Evolutionary conservation across 2,797 vertebrate species (phyloP).

Genomic region (Sebastes taczanowskii): DNA sequence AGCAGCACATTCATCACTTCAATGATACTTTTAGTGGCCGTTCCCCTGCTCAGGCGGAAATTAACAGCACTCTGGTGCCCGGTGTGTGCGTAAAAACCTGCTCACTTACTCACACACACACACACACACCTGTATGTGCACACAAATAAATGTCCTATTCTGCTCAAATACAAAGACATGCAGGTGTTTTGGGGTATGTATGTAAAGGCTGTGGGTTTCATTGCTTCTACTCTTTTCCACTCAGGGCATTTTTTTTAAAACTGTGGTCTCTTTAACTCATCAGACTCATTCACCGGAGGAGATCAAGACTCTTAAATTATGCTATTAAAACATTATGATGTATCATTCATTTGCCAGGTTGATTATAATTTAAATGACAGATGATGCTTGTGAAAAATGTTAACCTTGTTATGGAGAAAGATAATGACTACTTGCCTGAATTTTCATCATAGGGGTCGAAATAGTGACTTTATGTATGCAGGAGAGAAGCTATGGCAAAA

Average conservation of each 20-base stretch:
- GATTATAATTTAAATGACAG: conserved; percentile 62
- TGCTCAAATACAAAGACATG: conserved; percentile 19
- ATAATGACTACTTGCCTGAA: conserved; percentile 19
- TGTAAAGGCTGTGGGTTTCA: background rate
- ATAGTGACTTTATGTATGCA: background rate
- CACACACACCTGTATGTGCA: background rate
- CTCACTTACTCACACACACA: background rate
- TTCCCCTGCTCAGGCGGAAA: conserved; percentile 70
- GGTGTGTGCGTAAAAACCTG: conserved; percentile 33
- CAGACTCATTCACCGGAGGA: conserved; percentile 39
- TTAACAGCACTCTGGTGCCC: conserved; percentile 74
- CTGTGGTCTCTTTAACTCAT: conserved; percentile 13
- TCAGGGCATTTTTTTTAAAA: background rate
- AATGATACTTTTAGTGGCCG: conserved; percentile 75
- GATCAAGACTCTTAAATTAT: conserved; percentile 37
- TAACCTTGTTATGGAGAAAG: conserved; percentile 21
- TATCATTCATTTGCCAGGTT: conserved; percentile 53
- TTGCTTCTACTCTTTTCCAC: background rate
- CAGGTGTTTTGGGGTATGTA: conserved; percentile 17
- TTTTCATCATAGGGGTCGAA: background rate
- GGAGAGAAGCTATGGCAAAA: background rate
- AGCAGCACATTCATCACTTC: conserved; percentile 74
- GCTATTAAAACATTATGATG: conserved; percentile 58
- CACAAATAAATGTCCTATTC: background rate
- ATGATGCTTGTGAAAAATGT: conserved; percentile 38